These are phyloP conservation scores for Agrotis clavis DNA, from an alignment of 2,888 invertebrate genomes.

Conservation along the genomic window DNA sequence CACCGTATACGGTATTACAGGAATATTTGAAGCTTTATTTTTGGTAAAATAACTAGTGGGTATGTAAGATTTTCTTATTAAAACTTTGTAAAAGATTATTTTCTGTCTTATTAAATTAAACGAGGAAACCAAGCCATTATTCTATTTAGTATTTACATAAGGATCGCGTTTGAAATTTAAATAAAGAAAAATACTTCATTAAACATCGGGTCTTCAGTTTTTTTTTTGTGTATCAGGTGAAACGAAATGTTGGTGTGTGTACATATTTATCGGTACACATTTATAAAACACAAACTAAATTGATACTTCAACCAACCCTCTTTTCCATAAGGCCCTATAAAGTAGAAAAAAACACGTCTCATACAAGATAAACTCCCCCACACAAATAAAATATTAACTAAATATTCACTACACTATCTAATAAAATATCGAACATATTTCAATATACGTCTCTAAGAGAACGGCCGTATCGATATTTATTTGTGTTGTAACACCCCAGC, in stretches of 20 bases:
- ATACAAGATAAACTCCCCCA: slow-evolving; percentile 34
- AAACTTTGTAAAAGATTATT: background rate
- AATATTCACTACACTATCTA: slow-evolving; percentile 77
- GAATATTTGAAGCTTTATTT: slow-evolving; percentile 55
- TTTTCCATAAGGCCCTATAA: slow-evolving; percentile 37
- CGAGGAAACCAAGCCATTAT: background rate
- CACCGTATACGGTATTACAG: slow-evolving; percentile 64
- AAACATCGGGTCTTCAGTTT: background rate
- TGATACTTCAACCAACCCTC: slow-evolving; percentile 12
- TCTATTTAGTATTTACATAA: background rate
- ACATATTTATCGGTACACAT: slow-evolving; percentile 1
- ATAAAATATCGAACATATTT: slow-evolving; percentile 84
- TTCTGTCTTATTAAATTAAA: background rate
- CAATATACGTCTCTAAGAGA: slow-evolving; percentile 79
- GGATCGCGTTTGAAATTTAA: background rate
- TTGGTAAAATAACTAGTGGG: slow-evolving; percentile 29
- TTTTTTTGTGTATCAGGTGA: too few relatives aligned
- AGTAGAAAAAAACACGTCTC: slow-evolving; percentile 32
- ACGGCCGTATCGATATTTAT: slow-evolving; percentile 84
- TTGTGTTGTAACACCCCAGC: slow-evolving; percentile 82
- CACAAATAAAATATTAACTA: slow-evolving; percentile 68
- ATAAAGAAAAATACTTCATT: background rate
- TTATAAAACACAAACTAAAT: slow-evolving; percentile 27
- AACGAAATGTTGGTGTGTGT: too few relatives aligned
- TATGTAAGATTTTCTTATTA: background rate